These are phyloP conservation scores for Acanthosepion esculentum DNA, from an alignment of 2,888 invertebrate species.

Conservation along the genomic window DNA sequence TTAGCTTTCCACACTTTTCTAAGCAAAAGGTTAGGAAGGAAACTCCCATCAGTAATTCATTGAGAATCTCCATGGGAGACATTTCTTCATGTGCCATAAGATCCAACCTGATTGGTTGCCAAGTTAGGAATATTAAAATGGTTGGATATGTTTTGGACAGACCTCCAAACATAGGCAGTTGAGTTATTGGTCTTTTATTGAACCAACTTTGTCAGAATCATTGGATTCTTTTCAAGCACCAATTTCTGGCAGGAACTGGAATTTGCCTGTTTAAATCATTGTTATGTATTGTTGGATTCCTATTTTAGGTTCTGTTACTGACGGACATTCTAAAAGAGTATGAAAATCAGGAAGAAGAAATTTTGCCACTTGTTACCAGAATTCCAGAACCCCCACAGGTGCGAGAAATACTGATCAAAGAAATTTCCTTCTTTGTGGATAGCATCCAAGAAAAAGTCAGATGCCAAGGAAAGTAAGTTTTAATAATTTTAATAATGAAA, in stretches of 20 bases:
- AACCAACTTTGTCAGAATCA: too few species aligned
- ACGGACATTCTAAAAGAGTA: constrained; percentile 73
- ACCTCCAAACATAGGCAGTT: too few species aligned
- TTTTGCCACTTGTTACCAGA: constrained; percentile 47
- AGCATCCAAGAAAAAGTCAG: constrained; percentile 71
- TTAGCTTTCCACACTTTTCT: too few species aligned
- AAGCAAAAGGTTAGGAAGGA: too few species aligned
- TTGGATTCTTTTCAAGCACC: too few species aligned
- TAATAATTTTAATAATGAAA: background rate
- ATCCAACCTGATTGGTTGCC: too few species aligned
- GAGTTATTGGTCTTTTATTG: too few species aligned
- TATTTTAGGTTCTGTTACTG: constrained; percentile 67
- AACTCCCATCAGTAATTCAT: too few species aligned
- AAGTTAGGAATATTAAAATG: background rate
- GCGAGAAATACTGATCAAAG: constrained; percentile 70
- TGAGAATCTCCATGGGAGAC: too few species aligned
- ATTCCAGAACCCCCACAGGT: constrained; percentile 73
- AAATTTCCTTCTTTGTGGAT: constrained; percentile 73
- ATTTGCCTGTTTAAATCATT: too few species aligned
- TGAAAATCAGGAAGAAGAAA: constrained; percentile 62
- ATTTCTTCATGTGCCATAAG: too few species aligned
- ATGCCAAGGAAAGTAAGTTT: constrained; percentile 67
- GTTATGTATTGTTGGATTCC: background rate
- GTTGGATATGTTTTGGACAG: background rate
- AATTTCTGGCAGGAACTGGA: too few species aligned